These are phyloP conservation scores for Trypoxylon attenuatum DNA, from an alignment of 2,888 invertebrate species.

Conservation along the genomic window DNA sequence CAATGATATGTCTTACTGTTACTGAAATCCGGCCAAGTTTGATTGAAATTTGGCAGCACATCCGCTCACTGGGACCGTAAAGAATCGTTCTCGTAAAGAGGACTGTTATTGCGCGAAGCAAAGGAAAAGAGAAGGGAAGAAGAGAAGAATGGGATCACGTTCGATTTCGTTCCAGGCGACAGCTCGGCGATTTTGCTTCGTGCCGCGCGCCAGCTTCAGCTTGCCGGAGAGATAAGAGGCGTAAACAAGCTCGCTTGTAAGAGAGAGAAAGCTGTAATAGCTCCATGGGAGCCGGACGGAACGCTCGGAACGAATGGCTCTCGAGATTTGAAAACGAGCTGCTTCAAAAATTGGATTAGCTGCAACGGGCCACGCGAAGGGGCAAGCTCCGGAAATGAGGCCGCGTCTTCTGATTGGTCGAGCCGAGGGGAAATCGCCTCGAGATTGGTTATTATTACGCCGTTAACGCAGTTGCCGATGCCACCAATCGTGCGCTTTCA, in stretches of 20 bases:
- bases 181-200: background rate
- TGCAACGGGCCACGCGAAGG: constrained; percentile 31
- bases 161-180: constrained; percentile 18
- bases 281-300: background rate
- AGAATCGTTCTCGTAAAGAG: constrained; percentile 26
- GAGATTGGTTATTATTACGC: constrained; percentile 74
- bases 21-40: constrained; percentile 50
- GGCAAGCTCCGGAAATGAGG: constrained; percentile 66
- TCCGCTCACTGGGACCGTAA: constrained; percentile 12
- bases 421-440: constrained; percentile 71
- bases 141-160: constrained; percentile 8
- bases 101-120: constrained; percentile 31
- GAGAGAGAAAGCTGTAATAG: background rate
- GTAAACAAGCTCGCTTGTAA: background rate
- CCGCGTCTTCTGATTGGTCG: constrained; percentile 72
- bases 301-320: constrained; percentile 36
- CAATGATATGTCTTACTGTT: constrained; percentile 27
- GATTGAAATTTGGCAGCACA: constrained; percentile 49
- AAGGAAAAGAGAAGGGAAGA: constrained; percentile 6
- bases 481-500: constrained; percentile 66
- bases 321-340: constrained; percentile 63
- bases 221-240: background rate
- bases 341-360: constrained; percentile 67
- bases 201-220: background rate
- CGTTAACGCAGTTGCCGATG: constrained; percentile 67